Base-by-base conservation (phyloP, 2,888 invertebrate genomes). In the Drosophila fulvimacula region DNA sequence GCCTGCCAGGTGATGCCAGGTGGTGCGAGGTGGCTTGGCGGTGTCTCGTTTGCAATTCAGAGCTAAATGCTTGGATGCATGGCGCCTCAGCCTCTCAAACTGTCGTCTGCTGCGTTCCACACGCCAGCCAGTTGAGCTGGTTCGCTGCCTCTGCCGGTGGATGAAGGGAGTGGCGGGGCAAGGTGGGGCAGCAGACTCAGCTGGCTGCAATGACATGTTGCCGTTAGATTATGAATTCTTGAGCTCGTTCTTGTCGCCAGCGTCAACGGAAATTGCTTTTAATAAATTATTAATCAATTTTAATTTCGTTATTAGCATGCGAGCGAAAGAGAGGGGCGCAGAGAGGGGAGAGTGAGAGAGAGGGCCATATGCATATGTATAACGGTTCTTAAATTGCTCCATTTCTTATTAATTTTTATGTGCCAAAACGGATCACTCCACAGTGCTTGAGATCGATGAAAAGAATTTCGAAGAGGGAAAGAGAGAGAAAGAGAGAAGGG, bases 211-310 rank as follows among this genome's bases (percentile, higher is more conserved):
- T 83, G 87, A 81, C 88, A 87, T 55, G 59, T 56, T 46, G 61
- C 82, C 82, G 82, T 82, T 82, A 82, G 82, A 75, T 79, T 78
- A 62, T 61, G 68, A 76, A 69, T 72, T 66, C 77, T 65, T 64
- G 70, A 41, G 34, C 55, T 36, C 39, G 64, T 73, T 61, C 62
- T 48, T 55, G 60, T 63, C 39, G 52, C 52, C 52, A 69, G 68
- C 67, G 63, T 62, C 80, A 83, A 55, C 87, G 89, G 83, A 88
- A 87, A 83, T 88, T 83, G 89, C 69, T 73, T 73, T 86, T 81
- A 83, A 83, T 88, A 83, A 88, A 77, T 83, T 62, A 83, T 86
- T 86, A 76, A 86, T 88, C 82, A 82, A 79, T 68, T 76, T 69
- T 63, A 80, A 73, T 69, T 73, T 55, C 32, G 36, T 3, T 27